These are phyloP conservation scores for Pollenia griseotomentosa DNA, from an alignment of 2,888 invertebrate species.

Conservation along the genomic window DNA sequence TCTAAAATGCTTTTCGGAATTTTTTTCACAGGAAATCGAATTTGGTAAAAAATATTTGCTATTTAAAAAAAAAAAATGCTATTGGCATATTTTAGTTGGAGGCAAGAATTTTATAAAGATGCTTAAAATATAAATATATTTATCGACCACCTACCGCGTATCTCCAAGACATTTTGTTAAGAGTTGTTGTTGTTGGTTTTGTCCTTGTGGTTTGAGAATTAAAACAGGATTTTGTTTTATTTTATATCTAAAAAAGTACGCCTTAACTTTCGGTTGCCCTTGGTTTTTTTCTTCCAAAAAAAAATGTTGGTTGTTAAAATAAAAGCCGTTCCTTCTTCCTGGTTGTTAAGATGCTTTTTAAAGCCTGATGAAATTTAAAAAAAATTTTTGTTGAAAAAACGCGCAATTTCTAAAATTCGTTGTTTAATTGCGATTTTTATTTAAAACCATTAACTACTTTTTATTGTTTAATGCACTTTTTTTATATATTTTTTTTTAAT, in stretches of 20 bases:
- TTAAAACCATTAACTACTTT: neutral
- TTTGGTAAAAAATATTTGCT: neutral
- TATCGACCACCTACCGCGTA: conserved; percentile 80
- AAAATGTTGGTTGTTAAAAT: conserved; percentile 31
- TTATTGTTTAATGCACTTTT: conserved; percentile 72
- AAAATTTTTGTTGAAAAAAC: conserved; percentile 39
- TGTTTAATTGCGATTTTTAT: conserved; percentile 47
- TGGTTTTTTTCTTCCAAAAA: conserved; percentile 44
- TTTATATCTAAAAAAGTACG: conserved; percentile 32
- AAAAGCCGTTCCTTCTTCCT: neutral
- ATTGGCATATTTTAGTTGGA: no score
- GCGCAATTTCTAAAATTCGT: conserved; percentile 70
- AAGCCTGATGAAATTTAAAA: neutral
- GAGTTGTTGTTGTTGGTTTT: conserved; percentile 47
- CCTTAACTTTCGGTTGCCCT: conserved; percentile 62
- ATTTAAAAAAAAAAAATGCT: neutral
- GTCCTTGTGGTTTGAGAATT: conserved; percentile 31
- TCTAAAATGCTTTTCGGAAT: neutral
- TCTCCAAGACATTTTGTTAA: conserved; percentile 78
- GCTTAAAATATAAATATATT: neutral
- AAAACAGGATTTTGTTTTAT: conserved; percentile 38
- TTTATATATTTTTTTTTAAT: conserved; percentile 8
- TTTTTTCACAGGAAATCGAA: neutral
- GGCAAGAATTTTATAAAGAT: neutral
- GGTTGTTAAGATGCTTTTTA: conserved; percentile 7